These are phyloP conservation scores for Pterobdella sp. DNA, from an alignment of 2,888 invertebrate genomes.

Conservation along the genomic window DNA sequence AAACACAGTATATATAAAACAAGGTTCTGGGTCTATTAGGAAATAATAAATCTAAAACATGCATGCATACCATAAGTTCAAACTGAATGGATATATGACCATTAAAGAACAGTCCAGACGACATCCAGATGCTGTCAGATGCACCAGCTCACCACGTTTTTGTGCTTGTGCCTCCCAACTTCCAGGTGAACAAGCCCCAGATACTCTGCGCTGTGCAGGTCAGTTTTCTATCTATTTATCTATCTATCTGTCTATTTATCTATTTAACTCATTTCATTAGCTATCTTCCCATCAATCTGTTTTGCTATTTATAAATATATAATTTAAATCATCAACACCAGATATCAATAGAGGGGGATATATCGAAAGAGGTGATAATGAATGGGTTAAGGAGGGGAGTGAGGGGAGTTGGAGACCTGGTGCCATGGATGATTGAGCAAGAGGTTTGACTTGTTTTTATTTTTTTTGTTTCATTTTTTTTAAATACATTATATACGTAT, in stretches of 20 bases:
- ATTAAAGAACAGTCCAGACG: slow-evolving; percentile 85
- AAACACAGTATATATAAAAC: neutral
- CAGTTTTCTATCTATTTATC: too few species aligned
- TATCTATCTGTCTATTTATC: too few species aligned
- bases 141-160: slow-evolving; percentile 96
- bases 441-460: slow-evolving; percentile 56
- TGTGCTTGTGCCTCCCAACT: slow-evolving; percentile 77
- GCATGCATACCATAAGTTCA: too few species aligned
- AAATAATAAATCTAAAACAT: too few species aligned
- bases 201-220: slow-evolving; percentile 84
- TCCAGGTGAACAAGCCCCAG: slow-evolving; percentile 64
- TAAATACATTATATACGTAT: neutral
- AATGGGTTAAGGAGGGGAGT: slow-evolving; percentile 76
- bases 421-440: slow-evolving; percentile 96
- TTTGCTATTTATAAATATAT: neutral
- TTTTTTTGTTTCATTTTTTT: neutral
- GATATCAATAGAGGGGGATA: slow-evolving; percentile 62
- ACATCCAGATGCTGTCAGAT: slow-evolving; percentile 93
- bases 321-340: slow-evolving; percentile 54
- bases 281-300: neutral
- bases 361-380: slow-evolving; percentile 62
- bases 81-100: too few species aligned
- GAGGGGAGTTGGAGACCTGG: slow-evolving; percentile 87
- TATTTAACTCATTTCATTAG: too few species aligned
- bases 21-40: neutral